Conservation (phyloP, 2,797 vertebrate genomes). For the Tolypeutes matacus region DNA sequence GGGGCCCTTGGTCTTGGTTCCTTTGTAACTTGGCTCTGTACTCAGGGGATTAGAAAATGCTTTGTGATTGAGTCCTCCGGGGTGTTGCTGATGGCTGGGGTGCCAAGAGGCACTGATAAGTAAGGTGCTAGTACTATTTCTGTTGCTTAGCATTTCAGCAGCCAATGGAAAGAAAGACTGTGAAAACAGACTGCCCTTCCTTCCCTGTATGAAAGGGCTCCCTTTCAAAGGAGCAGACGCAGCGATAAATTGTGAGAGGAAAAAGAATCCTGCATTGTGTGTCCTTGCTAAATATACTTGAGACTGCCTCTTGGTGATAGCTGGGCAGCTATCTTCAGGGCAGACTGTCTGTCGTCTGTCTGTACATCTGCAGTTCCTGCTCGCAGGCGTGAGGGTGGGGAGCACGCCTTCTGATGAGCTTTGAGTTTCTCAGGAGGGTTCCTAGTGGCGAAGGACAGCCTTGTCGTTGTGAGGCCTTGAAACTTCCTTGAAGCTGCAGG, state of each 20-base stretch:
- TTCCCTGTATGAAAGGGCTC: not conserved
- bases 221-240: constrained; percentile 37
- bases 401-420: not conserved
- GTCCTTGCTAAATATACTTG: not conserved
- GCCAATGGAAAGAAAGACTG: not conserved
- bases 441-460: not conserved
- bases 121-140: not conserved
- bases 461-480: not conserved
- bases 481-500: not conserved
- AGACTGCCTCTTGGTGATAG: not conserved
- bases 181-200: constrained; percentile 63
- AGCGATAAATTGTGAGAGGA: not conserved
- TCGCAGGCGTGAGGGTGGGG: not conserved
- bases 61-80: not conserved
- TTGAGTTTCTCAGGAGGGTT: not conserved
- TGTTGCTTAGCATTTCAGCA: not conserved
- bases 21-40: not conserved
- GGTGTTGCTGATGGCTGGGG: not conserved
- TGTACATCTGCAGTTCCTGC: not conserved
- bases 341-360: not conserved
- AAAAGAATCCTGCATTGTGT: not conserved
- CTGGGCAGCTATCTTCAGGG: not conserved
- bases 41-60: not conserved
- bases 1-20: not conserved
- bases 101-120: not conserved